Percentiles rank a stretch among this genome's conserved stretches.
Evolutionary conservation across 2,797 vertebrate species (phyloP).

Genomic region (Apogon hyalosoma): DNA sequence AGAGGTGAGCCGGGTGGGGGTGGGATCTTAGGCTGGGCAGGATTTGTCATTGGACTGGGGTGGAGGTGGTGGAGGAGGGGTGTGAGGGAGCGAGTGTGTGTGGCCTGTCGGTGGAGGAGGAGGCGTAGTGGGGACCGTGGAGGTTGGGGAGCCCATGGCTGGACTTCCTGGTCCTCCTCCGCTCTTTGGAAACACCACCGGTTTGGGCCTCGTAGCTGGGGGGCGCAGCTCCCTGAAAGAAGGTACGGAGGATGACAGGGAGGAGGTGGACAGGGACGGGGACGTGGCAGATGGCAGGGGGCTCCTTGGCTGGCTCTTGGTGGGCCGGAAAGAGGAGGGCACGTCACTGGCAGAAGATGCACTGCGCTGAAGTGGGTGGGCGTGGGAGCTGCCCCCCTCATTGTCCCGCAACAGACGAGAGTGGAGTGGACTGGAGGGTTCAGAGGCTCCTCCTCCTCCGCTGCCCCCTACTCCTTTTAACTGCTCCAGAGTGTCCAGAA

Average conservation of each 20-base stretch:
- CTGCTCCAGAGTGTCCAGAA: slow-evolving; percentile 97
- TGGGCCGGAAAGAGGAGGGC: slow-evolving; percentile 92
- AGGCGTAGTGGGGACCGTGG: slow-evolving; percentile 88
- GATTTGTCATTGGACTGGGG: slow-evolving; percentile 92
- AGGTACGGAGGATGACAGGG: slow-evolving; percentile 89
- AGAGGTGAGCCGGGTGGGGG: slow-evolving; percentile 5
- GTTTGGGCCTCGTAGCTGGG: slow-evolving; percentile 94
- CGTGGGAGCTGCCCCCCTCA: slow-evolving; percentile 81
- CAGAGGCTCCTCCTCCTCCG: slow-evolving; percentile 82
- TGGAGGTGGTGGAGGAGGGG: slow-evolving; percentile 90
- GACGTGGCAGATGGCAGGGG: slow-evolving; percentile 74
- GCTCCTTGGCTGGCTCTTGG: slow-evolving; percentile 87
- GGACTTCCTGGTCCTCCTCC: slow-evolving; percentile 84
- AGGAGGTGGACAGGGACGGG: slow-evolving; percentile 86
- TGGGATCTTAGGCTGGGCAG: slow-evolving; percentile 88
- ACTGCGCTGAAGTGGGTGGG: slow-evolving; percentile 91
- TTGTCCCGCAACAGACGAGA: slow-evolving; percentile 91
- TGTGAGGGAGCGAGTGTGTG: slow-evolving; percentile 83
- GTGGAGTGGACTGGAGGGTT: slow-evolving; percentile 97
- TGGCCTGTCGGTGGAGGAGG: slow-evolving; percentile 84
- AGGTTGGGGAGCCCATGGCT: slow-evolving; percentile 87
- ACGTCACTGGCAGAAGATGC: slow-evolving; percentile 95
- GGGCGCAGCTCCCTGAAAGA: slow-evolving; percentile 89
- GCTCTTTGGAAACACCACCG: slow-evolving; percentile 92
- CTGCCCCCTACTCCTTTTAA: slow-evolving; percentile 88